phyloP scores from a whole-genome alignment of 2,888 invertebrate genomes.

The Agriopis leucophaearia region DNA sequence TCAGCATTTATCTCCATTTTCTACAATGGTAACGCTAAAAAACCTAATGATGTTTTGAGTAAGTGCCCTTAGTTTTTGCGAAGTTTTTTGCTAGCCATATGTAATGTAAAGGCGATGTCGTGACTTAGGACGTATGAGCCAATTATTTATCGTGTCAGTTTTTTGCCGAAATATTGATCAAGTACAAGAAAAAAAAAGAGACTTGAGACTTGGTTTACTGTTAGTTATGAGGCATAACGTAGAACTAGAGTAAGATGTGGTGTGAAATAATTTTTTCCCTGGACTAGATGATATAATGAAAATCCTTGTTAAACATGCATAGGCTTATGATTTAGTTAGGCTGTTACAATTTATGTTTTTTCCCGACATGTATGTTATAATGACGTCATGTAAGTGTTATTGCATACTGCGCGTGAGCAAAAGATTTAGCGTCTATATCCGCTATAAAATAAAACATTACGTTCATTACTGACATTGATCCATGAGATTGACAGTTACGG shows the following conservation, averaged over 20 bases:
- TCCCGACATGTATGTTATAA: neutral
- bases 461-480: slow-evolving; percentile 35
- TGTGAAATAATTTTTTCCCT: neutral
- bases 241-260: neutral
- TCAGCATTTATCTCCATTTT: slow-evolving; percentile 61
- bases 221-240: neutral
- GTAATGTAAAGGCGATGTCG: slow-evolving; percentile 56
- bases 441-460: slow-evolving; percentile 34
- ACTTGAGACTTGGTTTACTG: slow-evolving; percentile 9
- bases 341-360: slow-evolving; percentile 1
- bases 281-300: neutral
- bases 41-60: slow-evolving; percentile 69
- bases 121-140: slow-evolving; percentile 52
- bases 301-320: neutral
- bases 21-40: slow-evolving; percentile 57
- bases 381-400: slow-evolving; percentile 26
- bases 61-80: slow-evolving; percentile 71
- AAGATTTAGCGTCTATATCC: slow-evolving; percentile 34
- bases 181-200: slow-evolving; percentile 8
- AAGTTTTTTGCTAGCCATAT: slow-evolving; percentile 53
- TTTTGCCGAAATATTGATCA: slow-evolving; percentile 42
- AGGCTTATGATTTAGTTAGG: neutral
- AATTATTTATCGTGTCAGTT: slow-evolving; percentile 39
- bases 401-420: slow-evolving; percentile 31
- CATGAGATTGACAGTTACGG: slow-evolving; percentile 35